Base-by-base conservation (phyloP, 2,888 invertebrate species). In the Aquatica leii region DNA sequence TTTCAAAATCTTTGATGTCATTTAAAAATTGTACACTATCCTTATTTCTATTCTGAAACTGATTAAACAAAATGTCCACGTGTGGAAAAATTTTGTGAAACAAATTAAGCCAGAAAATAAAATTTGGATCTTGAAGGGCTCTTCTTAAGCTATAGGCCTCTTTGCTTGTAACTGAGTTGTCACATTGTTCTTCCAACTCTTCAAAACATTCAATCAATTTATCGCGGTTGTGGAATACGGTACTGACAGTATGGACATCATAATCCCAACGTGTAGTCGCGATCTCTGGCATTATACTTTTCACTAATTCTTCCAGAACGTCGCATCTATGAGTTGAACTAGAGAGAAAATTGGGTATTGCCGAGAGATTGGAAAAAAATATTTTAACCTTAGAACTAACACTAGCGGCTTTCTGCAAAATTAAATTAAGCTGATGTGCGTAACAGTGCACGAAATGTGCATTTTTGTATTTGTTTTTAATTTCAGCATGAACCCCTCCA, bases 381-480 rank as follows among this genome's bases (percentile, higher is more conserved):
- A 43, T n/a, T 15, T 24, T n/a, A 12, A 55, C 43, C 43, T 41
- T 21, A 17, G 14, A 3, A 12, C 48, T 48, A 48, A 11, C 11
- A 11, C 31, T 48, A 18, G 56, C 14, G 5, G 48, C 43, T 5
- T 54, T 57, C 49, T 49, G 51, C 18, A 66, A 56, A 15, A 70
- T 63, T 51, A 61, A 57, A 59, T 69, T 66, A 5, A 70, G 31
- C 53, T 69, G 67, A 35, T 69, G 69, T 0, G 68, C 64, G 60
- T 70, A 69, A 56, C 69, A 67, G 53, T 69, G 68, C 2, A 66
- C 43, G 18, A 59, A 69, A 43, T 61, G 20, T 8, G 68, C 71
- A 59, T 54, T 17, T 5, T 50, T 35, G 9, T 20, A 57, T 20
- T 34, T 40, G 20, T 54, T 11, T 57, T 61, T 66, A 9, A 71